Conservation (phyloP, 2,888 invertebrate genomes). For the Protonemura montana region DNA sequence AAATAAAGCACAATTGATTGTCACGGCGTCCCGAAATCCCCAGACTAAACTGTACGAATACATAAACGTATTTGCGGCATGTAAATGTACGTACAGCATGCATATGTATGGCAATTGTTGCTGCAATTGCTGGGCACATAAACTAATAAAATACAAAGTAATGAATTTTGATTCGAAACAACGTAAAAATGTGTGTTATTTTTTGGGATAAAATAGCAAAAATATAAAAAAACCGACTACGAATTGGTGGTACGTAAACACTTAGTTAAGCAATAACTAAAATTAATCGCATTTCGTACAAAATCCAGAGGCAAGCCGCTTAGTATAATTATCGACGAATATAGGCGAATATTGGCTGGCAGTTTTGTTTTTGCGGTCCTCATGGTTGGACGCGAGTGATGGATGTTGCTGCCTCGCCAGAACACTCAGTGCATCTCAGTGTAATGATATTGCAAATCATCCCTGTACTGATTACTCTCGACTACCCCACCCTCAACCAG, state of each 20-base stretch:
- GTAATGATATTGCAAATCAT: slow-evolving; percentile 9
- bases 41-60: too few relatives aligned
- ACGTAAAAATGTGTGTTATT: neutral
- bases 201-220: too few relatives aligned
- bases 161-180: neutral
- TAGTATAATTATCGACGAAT: neutral
- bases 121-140: neutral
- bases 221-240: neutral
- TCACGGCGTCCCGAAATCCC: too few relatives aligned
- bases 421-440: neutral
- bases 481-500: neutral
- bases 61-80: too few relatives aligned
- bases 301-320: neutral
- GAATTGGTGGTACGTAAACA: neutral
- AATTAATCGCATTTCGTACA: neutral
- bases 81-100: too few relatives aligned
- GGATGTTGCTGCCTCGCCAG: neutral
- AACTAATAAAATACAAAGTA: neutral
- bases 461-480: neutral
- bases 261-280: neutral
- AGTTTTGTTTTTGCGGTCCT: neutral
- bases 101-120: too few relatives aligned
- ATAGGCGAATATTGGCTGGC: neutral
- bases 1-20: too few relatives aligned
- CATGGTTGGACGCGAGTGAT: neutral